phyloP scores from a whole-genome alignment of 92 coral and sea anemone genomes.

The Epizoanthus stellaris region DNA sequence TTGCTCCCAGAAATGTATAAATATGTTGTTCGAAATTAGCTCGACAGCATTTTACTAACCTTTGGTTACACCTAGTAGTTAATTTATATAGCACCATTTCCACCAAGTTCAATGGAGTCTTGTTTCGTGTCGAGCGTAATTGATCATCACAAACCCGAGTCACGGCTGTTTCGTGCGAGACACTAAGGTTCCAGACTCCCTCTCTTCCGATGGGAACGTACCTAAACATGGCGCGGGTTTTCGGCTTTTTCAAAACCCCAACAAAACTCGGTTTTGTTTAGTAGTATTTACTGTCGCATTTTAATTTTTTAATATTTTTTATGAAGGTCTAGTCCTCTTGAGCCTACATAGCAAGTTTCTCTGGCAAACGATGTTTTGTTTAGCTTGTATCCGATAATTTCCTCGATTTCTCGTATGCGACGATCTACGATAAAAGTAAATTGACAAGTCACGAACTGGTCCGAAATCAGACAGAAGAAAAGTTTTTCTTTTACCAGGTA shows the following conservation, averaged over 20 bases:
- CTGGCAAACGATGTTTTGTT: not conserved
- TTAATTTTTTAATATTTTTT: not conserved
- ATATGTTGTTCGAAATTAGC: too few relatives aligned
- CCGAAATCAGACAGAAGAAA: not conserved
- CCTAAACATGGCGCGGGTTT: not conserved
- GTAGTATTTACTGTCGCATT: not conserved
- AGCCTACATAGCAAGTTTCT: not conserved
- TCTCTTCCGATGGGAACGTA: not conserved
- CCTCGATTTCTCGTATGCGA: not conserved
- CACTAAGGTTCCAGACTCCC: constrained; percentile 2
- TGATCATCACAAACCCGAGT: too few relatives aligned
- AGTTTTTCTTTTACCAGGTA: not conserved
- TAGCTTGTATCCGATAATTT: not conserved
- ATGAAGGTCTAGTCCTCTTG: not conserved
- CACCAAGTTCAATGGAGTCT: too few relatives aligned
- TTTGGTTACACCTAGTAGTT: too few relatives aligned
- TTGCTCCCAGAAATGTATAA: too few relatives aligned
- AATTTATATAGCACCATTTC: too few relatives aligned
- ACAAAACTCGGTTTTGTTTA: too few relatives aligned
- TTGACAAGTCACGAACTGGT: not conserved
- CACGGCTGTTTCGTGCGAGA: not conserved
- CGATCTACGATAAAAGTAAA: not conserved
- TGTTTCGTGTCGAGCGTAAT: too few relatives aligned
- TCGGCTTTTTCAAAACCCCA: too few relatives aligned
- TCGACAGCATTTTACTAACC: too few relatives aligned